phyloP scores from a whole-genome alignment of 2,888 invertebrate genomes.

The Minunthozetes semirufus region DNA sequence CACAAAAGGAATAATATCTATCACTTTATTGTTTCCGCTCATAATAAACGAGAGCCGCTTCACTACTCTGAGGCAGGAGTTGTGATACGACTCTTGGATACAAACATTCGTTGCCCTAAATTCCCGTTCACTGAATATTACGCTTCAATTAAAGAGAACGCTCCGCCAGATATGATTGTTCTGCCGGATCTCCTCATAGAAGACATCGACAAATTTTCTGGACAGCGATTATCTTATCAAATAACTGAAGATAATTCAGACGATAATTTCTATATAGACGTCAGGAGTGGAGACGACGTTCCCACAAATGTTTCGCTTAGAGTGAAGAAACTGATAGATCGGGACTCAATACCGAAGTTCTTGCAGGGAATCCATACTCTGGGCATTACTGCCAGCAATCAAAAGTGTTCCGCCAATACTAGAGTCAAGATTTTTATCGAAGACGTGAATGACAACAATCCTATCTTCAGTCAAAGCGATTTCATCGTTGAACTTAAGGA shows the following conservation, averaged over 20 bases:
- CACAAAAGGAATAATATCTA: slow-evolving; percentile 42
- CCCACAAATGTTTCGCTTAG: slow-evolving; percentile 41
- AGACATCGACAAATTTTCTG: slow-evolving; percentile 43
- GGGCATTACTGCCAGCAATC: slow-evolving; percentile 42
- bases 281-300: slow-evolving; percentile 30
- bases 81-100: slow-evolving; percentile 41
- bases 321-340: slow-evolving; percentile 43
- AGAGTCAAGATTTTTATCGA: slow-evolving; percentile 43
- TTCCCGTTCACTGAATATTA: slow-evolving; percentile 45
- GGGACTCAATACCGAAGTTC: slow-evolving; percentile 44
- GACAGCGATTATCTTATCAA: slow-evolving; percentile 43
- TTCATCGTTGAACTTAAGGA: slow-evolving; percentile 44
- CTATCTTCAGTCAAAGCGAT: slow-evolving; percentile 44
- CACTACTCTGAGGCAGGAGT: slow-evolving; percentile 42
- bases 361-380: slow-evolving; percentile 44
- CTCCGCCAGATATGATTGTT: slow-evolving; percentile 43
- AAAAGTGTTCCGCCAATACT: slow-evolving; percentile 43
- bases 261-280: slow-evolving; percentile 43
- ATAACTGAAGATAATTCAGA: slow-evolving; percentile 44
- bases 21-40: slow-evolving; percentile 43
- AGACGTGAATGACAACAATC: slow-evolving; percentile 46
- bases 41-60: slow-evolving; percentile 41
- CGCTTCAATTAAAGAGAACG: slow-evolving; percentile 43
- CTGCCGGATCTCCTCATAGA: slow-evolving; percentile 43
- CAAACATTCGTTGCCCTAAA: slow-evolving; percentile 43